Conservation (phyloP, 2,888 invertebrate species). For the Philopedon plagiatum region DNA sequence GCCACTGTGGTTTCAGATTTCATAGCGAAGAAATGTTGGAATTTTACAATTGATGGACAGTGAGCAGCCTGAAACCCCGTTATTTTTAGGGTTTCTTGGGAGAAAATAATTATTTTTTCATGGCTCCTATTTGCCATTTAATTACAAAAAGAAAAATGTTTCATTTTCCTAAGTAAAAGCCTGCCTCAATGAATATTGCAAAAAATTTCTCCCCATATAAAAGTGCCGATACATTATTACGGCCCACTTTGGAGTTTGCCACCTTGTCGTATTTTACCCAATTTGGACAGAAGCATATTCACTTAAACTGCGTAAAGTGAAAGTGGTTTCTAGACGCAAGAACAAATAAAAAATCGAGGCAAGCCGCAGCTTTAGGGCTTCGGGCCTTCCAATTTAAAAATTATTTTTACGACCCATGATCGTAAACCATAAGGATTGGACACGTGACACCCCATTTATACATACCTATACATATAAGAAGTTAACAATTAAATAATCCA, state of each 20-base stretch:
- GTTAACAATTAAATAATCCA: background rate
- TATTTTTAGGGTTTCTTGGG: too few relatives aligned
- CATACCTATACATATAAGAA: background rate
- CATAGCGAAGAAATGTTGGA: too few relatives aligned
- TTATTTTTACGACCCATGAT: background rate
- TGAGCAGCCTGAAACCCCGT: too few relatives aligned
- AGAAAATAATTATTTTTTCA: too few relatives aligned
- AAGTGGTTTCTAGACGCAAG: conserved; percentile 45
- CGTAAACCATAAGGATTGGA: conserved; percentile 4
- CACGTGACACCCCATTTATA: background rate
- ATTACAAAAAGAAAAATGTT: conserved; percentile 3
- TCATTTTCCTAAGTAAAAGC: background rate
- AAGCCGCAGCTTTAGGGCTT: conserved; percentile 47
- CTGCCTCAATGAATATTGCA: background rate
- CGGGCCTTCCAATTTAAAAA: conserved; percentile 16
- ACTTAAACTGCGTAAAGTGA: conserved; percentile 41
- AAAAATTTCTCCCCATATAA: conserved; percentile 34
- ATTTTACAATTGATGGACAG: too few relatives aligned
- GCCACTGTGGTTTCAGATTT: too few relatives aligned
- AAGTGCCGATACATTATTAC: conserved; percentile 24
- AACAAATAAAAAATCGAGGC: conserved; percentile 39
- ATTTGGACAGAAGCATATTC: conserved; percentile 44
- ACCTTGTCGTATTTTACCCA: conserved; percentile 47
- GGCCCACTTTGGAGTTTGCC: conserved; percentile 43
- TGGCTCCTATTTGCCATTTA: too few relatives aligned